Conservation (phyloP, 1,140 invertebrate species). For the Conopomorpha cramerella region DNA sequence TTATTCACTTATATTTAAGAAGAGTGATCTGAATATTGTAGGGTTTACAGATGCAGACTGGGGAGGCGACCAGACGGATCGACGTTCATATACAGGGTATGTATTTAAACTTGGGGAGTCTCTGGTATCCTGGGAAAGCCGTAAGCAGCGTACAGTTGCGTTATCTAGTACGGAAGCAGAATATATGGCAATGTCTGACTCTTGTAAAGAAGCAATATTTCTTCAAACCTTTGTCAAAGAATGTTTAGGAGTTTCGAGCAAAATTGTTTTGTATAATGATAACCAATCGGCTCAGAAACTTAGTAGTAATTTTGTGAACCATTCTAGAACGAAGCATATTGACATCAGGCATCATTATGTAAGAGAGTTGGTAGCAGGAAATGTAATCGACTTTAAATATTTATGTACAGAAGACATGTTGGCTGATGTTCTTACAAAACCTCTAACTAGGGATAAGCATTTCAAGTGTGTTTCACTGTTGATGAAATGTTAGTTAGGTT, state of each 20-base stretch:
- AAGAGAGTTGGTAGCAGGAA: not conserved
- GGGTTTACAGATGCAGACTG: too few species aligned
- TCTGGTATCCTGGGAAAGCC: not conserved
- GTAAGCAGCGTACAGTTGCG: not conserved
- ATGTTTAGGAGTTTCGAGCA: not conserved
- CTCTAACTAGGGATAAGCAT: constrained; percentile 1
- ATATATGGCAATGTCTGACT: not conserved
- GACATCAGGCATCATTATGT: constrained; percentile 1
- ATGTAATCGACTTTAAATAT: not conserved
- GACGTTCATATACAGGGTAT: not conserved
- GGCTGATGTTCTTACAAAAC: not conserved
- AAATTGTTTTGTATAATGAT: not conserved
- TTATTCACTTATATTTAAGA: too few species aligned
- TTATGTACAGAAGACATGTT: not conserved
- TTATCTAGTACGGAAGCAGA: not conserved
- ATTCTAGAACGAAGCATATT: not conserved
- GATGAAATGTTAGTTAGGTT: not conserved
- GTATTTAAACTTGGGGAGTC: not conserved
- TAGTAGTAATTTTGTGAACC: not conserved
- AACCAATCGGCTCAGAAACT: not conserved
- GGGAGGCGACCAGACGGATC: not conserved
- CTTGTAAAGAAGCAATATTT: not conserved
- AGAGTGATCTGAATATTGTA: too few species aligned
- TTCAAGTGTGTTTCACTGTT: not conserved
- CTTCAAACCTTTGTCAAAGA: not conserved